Conservation (phyloP, 2,888 invertebrate genomes). For the Ophioninae sp. region DNA sequence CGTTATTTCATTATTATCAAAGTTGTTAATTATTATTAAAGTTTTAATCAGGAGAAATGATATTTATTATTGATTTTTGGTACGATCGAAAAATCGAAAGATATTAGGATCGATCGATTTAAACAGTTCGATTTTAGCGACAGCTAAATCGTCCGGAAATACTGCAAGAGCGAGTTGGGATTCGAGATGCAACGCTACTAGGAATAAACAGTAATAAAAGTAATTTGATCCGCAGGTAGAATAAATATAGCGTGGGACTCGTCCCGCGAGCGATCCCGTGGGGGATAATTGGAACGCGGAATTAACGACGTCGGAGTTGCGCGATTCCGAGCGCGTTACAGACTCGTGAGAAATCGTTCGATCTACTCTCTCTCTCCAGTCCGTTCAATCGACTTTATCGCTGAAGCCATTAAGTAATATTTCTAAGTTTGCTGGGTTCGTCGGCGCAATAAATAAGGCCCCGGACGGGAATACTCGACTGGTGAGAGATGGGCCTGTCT, state of each 20-base stretch:
- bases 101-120: not conserved
- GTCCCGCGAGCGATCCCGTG: slow-evolving; percentile 47
- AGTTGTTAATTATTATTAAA: too few relatives aligned
- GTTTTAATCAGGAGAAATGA: too few relatives aligned
- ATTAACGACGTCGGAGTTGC: slow-evolving; percentile 41
- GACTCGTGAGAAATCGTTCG: slow-evolving; percentile 48
- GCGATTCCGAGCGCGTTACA: slow-evolving; percentile 19
- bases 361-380: slow-evolving; percentile 31
- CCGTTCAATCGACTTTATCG: not conserved
- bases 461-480: too few relatives aligned
- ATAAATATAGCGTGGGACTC: slow-evolving; percentile 50
- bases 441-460: not conserved
- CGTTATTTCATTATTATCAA: too few relatives aligned
- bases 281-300: slow-evolving; percentile 59
- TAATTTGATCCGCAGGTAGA: slow-evolving; percentile 16
- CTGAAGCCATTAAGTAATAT: not conserved
- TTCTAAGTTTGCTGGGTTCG: not conserved
- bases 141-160: too few relatives aligned
- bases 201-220: slow-evolving; percentile 41
- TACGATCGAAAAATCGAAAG: not conserved
- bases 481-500: too few relatives aligned
- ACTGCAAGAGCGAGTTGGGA: slow-evolving; percentile 1
- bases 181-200: slow-evolving; percentile 19
- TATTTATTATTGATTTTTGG: too few relatives aligned
- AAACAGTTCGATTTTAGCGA: too few relatives aligned